phyloP scores from a whole-genome alignment of 1,140 invertebrate species.

The Drosophila malerkotliana region DNA sequence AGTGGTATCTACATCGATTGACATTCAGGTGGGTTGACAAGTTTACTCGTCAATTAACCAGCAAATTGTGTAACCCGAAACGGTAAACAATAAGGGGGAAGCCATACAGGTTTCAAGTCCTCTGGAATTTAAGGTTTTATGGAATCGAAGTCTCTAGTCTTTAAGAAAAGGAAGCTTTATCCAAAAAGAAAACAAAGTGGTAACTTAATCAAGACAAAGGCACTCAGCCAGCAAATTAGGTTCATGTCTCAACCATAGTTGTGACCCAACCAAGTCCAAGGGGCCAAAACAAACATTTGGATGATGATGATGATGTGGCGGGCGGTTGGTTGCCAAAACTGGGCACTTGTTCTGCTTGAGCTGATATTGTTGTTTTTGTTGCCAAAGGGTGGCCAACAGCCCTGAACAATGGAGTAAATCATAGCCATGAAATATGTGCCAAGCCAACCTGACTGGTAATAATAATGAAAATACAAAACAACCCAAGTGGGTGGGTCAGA shows the following conservation, averaged over 20 bases:
- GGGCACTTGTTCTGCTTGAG: conserved; percentile 77
- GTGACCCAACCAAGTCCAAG: conserved; percentile 71
- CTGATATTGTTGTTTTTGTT: conserved; percentile 39
- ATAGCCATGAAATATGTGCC: conserved; percentile 81
- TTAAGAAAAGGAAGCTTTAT: not conserved
- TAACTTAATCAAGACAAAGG: conserved; percentile 77
- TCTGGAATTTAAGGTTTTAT: not conserved
- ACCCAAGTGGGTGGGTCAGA: conserved; percentile 32
- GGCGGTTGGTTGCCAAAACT: conserved; percentile 52
- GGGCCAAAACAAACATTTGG: conserved; percentile 70
- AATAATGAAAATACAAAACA: conserved; percentile 77
- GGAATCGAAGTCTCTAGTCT: not conserved
- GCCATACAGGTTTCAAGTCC: not conserved
- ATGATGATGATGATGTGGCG: conserved; percentile 39
- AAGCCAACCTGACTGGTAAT: conserved; percentile 55
- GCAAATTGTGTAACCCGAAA: conserved; percentile 27
- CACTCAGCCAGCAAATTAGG: conserved; percentile 80
- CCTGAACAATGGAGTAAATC: conserved; percentile 79
- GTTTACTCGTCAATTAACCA: conserved; percentile 33
- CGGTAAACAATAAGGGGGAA: conserved; percentile 27
- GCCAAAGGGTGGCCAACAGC: conserved; percentile 56
- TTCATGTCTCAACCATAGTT: conserved; percentile 76
- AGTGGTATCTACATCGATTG: conserved; percentile 19
- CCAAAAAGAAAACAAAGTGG: conserved; percentile 34
- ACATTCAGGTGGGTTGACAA: conserved; percentile 25